Base-by-base conservation (phyloP, 2,888 invertebrate species). In the Villa cingulata region DNA sequence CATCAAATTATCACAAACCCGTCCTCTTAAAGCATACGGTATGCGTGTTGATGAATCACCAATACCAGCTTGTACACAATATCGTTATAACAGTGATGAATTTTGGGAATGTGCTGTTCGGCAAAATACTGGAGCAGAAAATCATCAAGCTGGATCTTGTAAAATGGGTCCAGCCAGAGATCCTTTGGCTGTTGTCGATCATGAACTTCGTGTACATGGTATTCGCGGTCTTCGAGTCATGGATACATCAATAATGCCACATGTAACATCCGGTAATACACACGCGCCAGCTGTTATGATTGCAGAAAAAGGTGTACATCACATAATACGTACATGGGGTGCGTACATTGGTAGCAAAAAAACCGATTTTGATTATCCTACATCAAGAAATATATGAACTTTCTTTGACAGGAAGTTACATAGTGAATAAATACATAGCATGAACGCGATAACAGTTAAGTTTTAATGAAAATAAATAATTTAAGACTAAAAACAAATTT, bases 101-200 rank as follows among this genome's bases (percentile, higher is more conserved):
- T 88, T 78, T 65, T 84, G 87, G 79, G 75, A 72, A 48, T 88
- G 88, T 59, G 76, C 83, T 0, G 74, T 83, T 1, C 72, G 71
- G 50, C 74, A 77, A 48, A 73, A 80, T 46, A 86, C 86, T 0
- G 84, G 82, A 0, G 82, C 86, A 0, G 86, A 86, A 66, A 86
- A 87, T 63, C 87, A 87, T 63, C 86, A 86, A 65, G 81, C 79
- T 1, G 86, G 86, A 12, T 81, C 86, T 1, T 83, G 83, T 62
- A 86, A 85, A 73, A 87, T 88, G 85, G 87, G 86, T 0, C 80
- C 85, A 0, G 56, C 62, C 0, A 68, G 68, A 1, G 86, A 87
- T 63, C 77, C 76, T 0, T 72, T 79, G 72, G 81, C 86, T 0
- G 86, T 86, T 0, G 85, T 86, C 0, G 80, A 85, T 62, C 73